Evolutionary conservation across 1,140 invertebrate species (phyloP).

Genomic region (Aphaenogaster rudis): DNA sequence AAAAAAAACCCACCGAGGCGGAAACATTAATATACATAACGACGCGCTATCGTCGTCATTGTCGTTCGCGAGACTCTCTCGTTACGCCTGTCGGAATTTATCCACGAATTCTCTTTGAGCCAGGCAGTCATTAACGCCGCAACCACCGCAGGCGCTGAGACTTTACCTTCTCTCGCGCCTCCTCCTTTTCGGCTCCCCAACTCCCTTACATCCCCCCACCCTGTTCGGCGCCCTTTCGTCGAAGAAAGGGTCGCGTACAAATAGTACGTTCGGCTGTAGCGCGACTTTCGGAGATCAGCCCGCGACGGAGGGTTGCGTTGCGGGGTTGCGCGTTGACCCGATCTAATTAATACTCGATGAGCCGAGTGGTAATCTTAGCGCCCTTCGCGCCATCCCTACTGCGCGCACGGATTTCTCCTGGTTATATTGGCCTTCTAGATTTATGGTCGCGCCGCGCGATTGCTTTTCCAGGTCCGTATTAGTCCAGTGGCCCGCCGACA

Average conservation of each 20-base stretch:
- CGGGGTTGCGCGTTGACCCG: slow-evolving; percentile 65
- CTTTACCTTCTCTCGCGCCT: slow-evolving; percentile 54
- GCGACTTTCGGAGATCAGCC: slow-evolving; percentile 38
- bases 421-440: slow-evolving; percentile 56
- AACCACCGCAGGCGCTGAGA: slow-evolving; percentile 73
- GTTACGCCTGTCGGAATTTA: slow-evolving; percentile 73
- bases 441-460: slow-evolving; percentile 38
- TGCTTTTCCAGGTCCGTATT: slow-evolving; percentile 43
- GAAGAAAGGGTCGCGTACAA: slow-evolving; percentile 20
- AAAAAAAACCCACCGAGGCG: slow-evolving; percentile 16
- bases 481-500: background rate
- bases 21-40: slow-evolving; percentile 67
- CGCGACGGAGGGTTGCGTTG: slow-evolving; percentile 63
- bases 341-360: slow-evolving; percentile 78
- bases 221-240: slow-evolving; percentile 25
- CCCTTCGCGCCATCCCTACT: slow-evolving; percentile 21
- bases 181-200: slow-evolving; percentile 43
- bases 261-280: slow-evolving; percentile 7
- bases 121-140: slow-evolving; percentile 77
- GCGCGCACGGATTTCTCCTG: slow-evolving; percentile 38
- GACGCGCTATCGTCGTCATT: slow-evolving; percentile 31
- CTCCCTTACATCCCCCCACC: slow-evolving; percentile 19
- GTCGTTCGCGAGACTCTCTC: slow-evolving; percentile 59
- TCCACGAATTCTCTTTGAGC: slow-evolving; percentile 77
- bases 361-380: slow-evolving; percentile 72